phyloP scores from a whole-genome alignment of 1,140 invertebrate species.

The Drosophila truncata region DNA sequence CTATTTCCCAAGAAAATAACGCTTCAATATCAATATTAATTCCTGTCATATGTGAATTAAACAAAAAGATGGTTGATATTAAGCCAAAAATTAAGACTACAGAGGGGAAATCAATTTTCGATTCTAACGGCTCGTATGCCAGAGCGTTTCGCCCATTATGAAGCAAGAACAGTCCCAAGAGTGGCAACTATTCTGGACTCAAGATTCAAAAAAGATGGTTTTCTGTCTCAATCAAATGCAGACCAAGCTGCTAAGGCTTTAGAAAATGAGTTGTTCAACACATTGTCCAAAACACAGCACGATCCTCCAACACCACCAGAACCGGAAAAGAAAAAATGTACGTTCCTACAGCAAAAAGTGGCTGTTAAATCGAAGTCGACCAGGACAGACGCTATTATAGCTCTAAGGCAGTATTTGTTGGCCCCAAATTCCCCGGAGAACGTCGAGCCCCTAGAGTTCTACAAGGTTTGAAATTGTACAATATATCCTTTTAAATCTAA shows the following conservation, averaged over 20 bases:
- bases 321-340: no score
- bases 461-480: slow-evolving; percentile 1
- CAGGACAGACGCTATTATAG: no score
- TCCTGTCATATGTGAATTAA: neutral
- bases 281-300: no score
- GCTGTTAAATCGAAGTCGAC: no score
- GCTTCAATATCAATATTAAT: neutral
- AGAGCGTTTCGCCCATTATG: neutral
- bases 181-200: neutral
- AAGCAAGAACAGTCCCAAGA: neutral
- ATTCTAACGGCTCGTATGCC: neutral
- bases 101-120: neutral
- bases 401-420: neutral
- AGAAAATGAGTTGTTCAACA: neutral
- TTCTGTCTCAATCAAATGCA: neutral
- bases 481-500: slow-evolving; percentile 1
- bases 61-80: neutral
- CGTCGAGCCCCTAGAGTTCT: neutral
- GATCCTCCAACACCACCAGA: no score
- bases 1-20: neutral
- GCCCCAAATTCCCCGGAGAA: neutral
- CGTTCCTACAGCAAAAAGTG: no score
- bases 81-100: neutral
- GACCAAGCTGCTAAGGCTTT: neutral
- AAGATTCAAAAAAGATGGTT: neutral